Conservation (phyloP, 1,140 invertebrate species). For the Solen grandis region DNA sequence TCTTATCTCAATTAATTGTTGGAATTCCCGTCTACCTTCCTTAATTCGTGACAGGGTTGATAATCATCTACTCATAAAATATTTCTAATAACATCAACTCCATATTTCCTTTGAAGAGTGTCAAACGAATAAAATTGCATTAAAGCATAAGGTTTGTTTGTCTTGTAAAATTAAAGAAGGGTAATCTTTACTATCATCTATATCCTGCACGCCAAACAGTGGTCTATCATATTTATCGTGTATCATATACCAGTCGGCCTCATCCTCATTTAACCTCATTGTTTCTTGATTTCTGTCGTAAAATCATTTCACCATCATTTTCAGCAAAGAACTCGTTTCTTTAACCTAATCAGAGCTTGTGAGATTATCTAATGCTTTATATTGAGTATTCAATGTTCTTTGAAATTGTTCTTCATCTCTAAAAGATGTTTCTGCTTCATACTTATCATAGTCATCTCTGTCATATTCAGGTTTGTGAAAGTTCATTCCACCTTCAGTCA, state of each 20-base stretch:
- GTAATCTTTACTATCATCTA: slow-evolving; percentile 15
- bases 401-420: too few species aligned
- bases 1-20: slow-evolving; percentile 34
- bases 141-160: slow-evolving; percentile 2
- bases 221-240: slow-evolving; percentile 29
- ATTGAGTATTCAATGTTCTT: slow-evolving; percentile 20
- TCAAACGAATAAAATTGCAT: slow-evolving; percentile 33
- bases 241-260: background rate
- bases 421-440: too few species aligned
- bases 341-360: slow-evolving; percentile 20
- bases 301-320: slow-evolving; percentile 9
- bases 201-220: slow-evolving; percentile 18
- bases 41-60: slow-evolving; percentile 15
- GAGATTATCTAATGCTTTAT: slow-evolving; percentile 11
- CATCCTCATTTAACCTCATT: background rate
- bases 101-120: slow-evolving; percentile 38
- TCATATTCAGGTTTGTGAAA: slow-evolving; percentile 11
- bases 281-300: slow-evolving; percentile 29
- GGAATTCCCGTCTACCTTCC: slow-evolving; percentile 25
- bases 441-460: too few species aligned
- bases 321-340: slow-evolving; percentile 3
- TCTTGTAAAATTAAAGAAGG: slow-evolving; percentile 28
- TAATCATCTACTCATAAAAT: slow-evolving; percentile 31
- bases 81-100: slow-evolving; percentile 54
- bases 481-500: too few species aligned